phyloP scores from a whole-genome alignment of 2,888 invertebrate species.

The Amiota communis region DNA sequence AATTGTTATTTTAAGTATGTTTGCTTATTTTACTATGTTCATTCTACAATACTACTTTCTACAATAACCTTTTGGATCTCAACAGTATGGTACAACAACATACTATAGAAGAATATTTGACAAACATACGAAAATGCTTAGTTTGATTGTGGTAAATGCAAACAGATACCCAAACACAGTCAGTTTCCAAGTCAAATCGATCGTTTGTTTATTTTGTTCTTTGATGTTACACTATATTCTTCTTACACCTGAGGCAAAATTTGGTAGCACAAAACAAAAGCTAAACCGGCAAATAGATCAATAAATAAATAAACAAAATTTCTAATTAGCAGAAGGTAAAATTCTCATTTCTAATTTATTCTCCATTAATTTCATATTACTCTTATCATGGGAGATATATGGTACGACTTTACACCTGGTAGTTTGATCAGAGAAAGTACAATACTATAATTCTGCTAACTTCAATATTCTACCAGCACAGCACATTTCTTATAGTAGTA shows the following conservation, averaged over 20 bases:
- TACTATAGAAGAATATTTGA: slow-evolving; percentile 54
- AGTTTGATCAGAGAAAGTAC: too few species aligned
- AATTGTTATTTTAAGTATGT: slow-evolving; percentile 67
- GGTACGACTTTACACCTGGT: background rate
- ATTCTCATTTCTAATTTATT: slow-evolving; percentile 56
- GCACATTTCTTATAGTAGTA: too few species aligned
- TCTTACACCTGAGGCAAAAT: slow-evolving; percentile 32
- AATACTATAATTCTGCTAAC: too few species aligned
- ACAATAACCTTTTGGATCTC: slow-evolving; percentile 44
- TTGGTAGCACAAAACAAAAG: background rate
- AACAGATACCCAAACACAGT: slow-evolving; percentile 24
- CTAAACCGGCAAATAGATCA: background rate
- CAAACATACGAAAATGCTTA: slow-evolving; percentile 30
- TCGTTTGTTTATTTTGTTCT: background rate
- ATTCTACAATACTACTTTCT: slow-evolving; percentile 26
- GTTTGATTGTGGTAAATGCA: slow-evolving; percentile 46
- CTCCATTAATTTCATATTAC: background rate
- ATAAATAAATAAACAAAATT: slow-evolving; percentile 56
- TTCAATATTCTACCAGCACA: too few species aligned
- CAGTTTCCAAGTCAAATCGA: slow-evolving; percentile 35
- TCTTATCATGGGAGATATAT: background rate
- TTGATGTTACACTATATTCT: slow-evolving; percentile 28
- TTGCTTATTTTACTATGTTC: slow-evolving; percentile 56
- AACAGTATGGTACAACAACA: too few species aligned
- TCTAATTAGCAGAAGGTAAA: slow-evolving; percentile 62